Base-by-base conservation (phyloP, 2,888 invertebrate genomes). In the Scaptodrosophila latifasciaeformis region DNA sequence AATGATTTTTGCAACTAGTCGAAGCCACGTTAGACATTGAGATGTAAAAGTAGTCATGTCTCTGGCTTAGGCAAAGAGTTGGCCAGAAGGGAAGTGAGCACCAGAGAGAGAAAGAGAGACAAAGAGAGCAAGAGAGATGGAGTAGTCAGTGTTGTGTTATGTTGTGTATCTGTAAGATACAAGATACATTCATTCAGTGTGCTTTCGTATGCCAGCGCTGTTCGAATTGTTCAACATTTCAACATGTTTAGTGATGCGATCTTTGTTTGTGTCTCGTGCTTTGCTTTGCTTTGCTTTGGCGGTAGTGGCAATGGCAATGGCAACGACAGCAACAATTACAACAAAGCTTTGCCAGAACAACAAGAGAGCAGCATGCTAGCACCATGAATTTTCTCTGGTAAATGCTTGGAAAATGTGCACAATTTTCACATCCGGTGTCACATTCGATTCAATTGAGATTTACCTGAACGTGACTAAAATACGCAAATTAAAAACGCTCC, bases 401-500 rank as follows among this genome's bases (percentile, higher is more conserved):
- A 74, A 75, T 75, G 75, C 74, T 69, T 74, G 78, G 78, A 78
- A 75, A 78, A 75, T 75, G 78, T 75, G 78, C 75, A 74, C 71
- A 76, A 75, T 80, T 78, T 78, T 80, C 70, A 78, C 79, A 81
- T 81, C 80, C 80, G 81, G 78, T 78, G 79, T 81, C 81, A 81
- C 81, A 81, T 81, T 80, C 70, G 80, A 81, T 81, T 81, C 80
- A 81, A 81, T 81, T 81, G 80, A 81, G 79, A 81, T 81, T 81
- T 81, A 77, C 79, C 76, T 78, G 79, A 67, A 81, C 80, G 80
- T 81, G 80, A 81, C 80, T 80, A 72, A 81, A 81, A 81, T 81
- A 70, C 78, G 75, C 70, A 81, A 79, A 77, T 79, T 74, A 77
- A 77, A 78, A 75, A 75, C 60, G 69, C 60, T 70, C 15, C 10